Conservation (phyloP, 37 sponge, comb jelly and placozoan species). For the Chondrosia reniformis region DNA sequence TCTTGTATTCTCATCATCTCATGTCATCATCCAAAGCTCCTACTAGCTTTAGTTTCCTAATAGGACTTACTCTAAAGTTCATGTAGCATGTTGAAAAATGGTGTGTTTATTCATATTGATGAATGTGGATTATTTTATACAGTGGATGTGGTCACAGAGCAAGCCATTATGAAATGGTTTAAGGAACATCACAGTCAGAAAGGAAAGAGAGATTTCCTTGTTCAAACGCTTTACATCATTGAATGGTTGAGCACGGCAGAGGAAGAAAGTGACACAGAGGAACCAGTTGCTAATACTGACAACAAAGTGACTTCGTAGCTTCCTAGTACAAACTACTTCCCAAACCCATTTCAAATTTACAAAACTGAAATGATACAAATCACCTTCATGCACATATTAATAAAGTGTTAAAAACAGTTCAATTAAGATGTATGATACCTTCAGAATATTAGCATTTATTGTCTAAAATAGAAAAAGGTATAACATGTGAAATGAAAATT, state of each 20-base stretch:
- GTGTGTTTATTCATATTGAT: background rate
- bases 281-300: background rate
- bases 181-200: conserved; percentile 67
- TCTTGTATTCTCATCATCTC: too few relatives aligned
- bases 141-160: conserved; percentile 88
- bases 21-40: too few relatives aligned
- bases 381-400: too few relatives aligned
- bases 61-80: too few relatives aligned
- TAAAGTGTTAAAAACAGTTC: too few relatives aligned
- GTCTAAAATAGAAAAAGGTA: background rate
- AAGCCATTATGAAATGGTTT: conserved; percentile 93
- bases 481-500: background rate
- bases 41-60: too few relatives aligned
- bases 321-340: too few relatives aligned
- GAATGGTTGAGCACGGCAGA: conserved; percentile 93
- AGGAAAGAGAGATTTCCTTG: conserved; percentile 84
- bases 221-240: conserved; percentile 88
- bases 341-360: background rate
- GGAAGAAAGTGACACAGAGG: conserved; percentile 51
- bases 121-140: background rate
- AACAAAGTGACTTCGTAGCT: too few relatives aligned
- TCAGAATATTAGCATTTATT: too few relatives aligned
- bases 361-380: too few relatives aligned
- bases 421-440: too few relatives aligned
- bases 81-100: too few relatives aligned